These are phyloP conservation scores for Amphimedon queenslandica DNA, from an alignment of 37 sponge, comb jelly and placozoan species.

Conservation along the genomic window DNA sequence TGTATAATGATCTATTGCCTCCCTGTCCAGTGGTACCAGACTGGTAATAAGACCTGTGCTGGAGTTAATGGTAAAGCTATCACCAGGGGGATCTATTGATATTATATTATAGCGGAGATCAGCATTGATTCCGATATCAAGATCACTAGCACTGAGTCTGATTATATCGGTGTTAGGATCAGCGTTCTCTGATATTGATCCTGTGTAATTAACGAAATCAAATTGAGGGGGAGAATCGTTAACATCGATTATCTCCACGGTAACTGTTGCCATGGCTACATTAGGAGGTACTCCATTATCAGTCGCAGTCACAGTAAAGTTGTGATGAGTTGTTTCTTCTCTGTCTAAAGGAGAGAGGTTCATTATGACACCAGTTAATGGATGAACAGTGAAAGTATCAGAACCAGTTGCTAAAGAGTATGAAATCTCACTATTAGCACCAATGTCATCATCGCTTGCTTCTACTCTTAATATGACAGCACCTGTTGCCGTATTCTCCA, in stretches of 20 bases:
- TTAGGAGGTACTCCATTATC: constrained; percentile 54
- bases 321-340: constrained; percentile 30
- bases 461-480: constrained; percentile 13
- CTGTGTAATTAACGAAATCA: constrained; percentile 12
- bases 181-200: constrained; percentile 25
- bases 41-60: constrained; percentile 27
- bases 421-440: constrained; percentile 45
- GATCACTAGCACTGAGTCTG: constrained; percentile 29
- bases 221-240: constrained; percentile 77
- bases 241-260: constrained; percentile 56
- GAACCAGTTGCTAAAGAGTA: constrained; percentile 15
- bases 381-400: constrained; percentile 41
- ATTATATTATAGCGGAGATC: constrained; percentile 25
- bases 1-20: constrained; percentile 12
- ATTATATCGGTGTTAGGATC: constrained; percentile 2
- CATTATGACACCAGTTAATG: constrained; percentile 35
- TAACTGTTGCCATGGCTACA: constrained; percentile 37
- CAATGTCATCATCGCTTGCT: constrained; percentile 52
- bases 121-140: constrained; percentile 49
- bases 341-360: constrained; percentile 31
- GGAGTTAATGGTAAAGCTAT: constrained; percentile 26
- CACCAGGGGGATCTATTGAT: constrained; percentile 20
- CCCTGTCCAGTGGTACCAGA: constrained; percentile 17
- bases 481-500: constrained; percentile 30
- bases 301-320: constrained; percentile 55